Conservation (phyloP, 2,888 invertebrate genomes). For the Stenurella melanura region DNA sequence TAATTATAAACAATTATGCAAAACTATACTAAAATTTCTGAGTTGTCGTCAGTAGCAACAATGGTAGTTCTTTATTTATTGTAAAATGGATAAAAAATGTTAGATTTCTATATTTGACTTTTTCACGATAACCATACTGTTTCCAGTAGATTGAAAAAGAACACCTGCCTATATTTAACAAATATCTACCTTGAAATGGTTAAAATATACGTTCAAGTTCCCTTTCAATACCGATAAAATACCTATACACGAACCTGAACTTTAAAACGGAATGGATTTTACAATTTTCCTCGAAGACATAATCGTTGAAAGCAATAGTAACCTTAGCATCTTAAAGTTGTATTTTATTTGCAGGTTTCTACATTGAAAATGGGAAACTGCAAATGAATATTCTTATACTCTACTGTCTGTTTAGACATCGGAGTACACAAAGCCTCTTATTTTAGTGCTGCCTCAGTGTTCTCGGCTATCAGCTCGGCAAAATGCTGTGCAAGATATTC, state of each 20-base stretch:
- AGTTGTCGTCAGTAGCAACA: no score
- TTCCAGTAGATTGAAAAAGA: no score
- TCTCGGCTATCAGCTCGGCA: constrained; percentile 17
- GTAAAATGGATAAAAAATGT: no score
- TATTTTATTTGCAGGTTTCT: constrained; percentile 2
- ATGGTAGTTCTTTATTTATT: no score
- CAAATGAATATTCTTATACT: constrained; percentile 31
- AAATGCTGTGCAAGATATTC: constrained; percentile 31
- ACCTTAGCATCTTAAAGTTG: background rate
- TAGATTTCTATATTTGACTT: no score
- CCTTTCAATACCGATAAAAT: background rate
- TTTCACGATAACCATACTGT: no score
- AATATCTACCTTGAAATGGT: background rate
- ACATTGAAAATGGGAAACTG: constrained; percentile 18
- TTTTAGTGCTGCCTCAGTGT: constrained; percentile 37
- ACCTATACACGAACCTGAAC: background rate
- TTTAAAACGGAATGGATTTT: background rate
- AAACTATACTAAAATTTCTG: no score
- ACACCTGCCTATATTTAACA: no score
- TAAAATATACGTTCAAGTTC: background rate
- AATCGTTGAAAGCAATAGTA: constrained; percentile 7
- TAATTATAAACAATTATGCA: no score
- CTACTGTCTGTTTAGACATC: constrained; percentile 24
- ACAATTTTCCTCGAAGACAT: background rate
- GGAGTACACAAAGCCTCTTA: constrained; percentile 30